Base-by-base conservation (phyloP, 2,888 invertebrate species). In the Leptothorax acervorum region DNA sequence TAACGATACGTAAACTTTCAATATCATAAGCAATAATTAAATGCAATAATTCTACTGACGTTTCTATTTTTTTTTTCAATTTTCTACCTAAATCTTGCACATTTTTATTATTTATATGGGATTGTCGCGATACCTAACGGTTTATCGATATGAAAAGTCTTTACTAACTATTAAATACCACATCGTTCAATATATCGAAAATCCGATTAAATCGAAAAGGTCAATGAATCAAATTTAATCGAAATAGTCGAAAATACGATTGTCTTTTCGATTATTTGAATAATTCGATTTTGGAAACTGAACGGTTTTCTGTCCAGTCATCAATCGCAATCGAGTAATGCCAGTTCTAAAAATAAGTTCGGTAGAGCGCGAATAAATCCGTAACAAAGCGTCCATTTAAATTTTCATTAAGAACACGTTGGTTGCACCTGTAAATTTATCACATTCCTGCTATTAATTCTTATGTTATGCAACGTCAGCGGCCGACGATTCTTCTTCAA, bases 141-240 rank as follows among this genome's bases (percentile, higher is more conserved):
- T 79, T 71, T 71, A 57, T 71, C 15, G 71, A 60, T 71, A 35
- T 35, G 35, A 79, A 79, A 57, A 35, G 18, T 35, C 31, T 71
- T 57, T 45, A 23, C 23, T 55, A 60, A 79, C 31, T 9, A n/a
- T 70, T 78, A 12, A 79, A 79, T 18, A 35, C 73, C 79, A 23
- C 51, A 71, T 60, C 60, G 57, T 79, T 42, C 42, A 70, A 68
- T 78, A 35, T 60, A 79, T 68, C 5, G 79, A 48, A 81, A 81
- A 81, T 71, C 60, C 48, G 79, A 73, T 81, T 71, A 81, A 73
- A 81, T 48, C 57, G 39, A 81, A 73, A 81, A 81, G 48, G 57
- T 73, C 73, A 81, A 48, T 73, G 60, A 71, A 81, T 73, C 73
- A 81, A 35, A 71, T 81, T 81, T 81, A 81, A 81, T 81, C 35